Percentiles rank a stretch among this genome's conserved stretches.
Conservation (phyloP, 1,140 invertebrate genomes). For the Mylabris phalerata region DNA sequence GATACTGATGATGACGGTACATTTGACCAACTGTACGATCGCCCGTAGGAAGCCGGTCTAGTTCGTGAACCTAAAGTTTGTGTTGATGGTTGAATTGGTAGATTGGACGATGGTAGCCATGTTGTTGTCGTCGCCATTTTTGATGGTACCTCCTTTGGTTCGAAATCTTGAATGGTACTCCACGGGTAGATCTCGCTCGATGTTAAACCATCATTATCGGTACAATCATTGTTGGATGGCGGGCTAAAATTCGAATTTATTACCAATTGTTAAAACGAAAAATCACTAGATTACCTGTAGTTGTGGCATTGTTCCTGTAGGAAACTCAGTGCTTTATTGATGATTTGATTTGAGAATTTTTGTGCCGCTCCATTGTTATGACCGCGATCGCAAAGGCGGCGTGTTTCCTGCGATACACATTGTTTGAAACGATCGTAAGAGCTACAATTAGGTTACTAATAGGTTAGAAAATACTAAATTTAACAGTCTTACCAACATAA, state of each 20-base stretch:
- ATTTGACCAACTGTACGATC: conserved; percentile 41
- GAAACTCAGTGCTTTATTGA: conserved; percentile 54
- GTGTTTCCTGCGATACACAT: conserved; percentile 49
- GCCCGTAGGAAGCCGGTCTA: conserved; percentile 43
- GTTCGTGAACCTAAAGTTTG: conserved; percentile 36
- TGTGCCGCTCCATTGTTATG: conserved; percentile 44
- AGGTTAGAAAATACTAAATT: neutral
- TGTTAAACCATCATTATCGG: conserved; percentile 25
- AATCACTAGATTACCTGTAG: conserved; percentile 47
- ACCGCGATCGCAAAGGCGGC: conserved; percentile 46
- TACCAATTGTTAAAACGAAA: conserved; percentile 2
- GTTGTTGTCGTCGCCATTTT: conserved; percentile 20
- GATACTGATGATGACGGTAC: neutral
- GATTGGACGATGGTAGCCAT: conserved; percentile 32
- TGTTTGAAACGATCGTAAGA: conserved; percentile 52
- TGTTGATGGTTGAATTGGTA: conserved; percentile 12
- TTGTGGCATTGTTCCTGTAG: conserved; percentile 52
- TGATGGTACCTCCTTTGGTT: conserved; percentile 26
- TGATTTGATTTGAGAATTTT: conserved; percentile 48
- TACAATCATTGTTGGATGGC: conserved; percentile 44
- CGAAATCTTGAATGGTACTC: conserved; percentile 30
- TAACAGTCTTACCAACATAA: conserved; percentile 49
- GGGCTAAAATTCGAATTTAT: conserved; percentile 41
- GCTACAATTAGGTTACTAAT: conserved; percentile 36
- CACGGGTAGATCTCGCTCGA: conserved; percentile 37